These are phyloP conservation scores for Acanthosepion esculentum DNA, from an alignment of 2,888 invertebrate species.

Conservation along the genomic window DNA sequence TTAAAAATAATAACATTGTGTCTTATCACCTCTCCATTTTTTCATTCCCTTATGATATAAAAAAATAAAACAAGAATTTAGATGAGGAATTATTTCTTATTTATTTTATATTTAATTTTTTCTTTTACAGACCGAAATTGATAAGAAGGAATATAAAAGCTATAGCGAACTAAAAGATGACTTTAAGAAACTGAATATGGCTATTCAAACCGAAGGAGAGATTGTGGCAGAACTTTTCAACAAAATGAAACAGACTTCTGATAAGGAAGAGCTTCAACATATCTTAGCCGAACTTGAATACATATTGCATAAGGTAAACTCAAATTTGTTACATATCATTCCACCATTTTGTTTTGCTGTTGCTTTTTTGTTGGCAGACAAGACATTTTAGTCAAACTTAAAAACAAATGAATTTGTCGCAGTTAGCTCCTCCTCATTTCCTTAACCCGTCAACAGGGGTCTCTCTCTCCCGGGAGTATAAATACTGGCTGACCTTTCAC, in stretches of 20 bases:
- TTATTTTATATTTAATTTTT: slow-evolving; percentile 37
- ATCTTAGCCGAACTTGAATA: slow-evolving; percentile 82
- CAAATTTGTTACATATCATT: neutral
- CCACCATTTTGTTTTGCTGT: no score
- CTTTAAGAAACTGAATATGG: slow-evolving; percentile 80
- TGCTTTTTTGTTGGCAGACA: no score
- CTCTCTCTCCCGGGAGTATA: no score
- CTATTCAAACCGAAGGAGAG: slow-evolving; percentile 82
- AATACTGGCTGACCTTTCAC: no score
- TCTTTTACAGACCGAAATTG: neutral
- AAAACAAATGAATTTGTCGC: no score
- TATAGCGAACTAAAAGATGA: slow-evolving; percentile 81
- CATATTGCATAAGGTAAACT: slow-evolving; percentile 81
- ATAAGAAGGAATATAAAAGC: neutral
- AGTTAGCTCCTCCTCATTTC: no score
- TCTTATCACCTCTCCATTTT: neutral
- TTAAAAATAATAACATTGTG: no score
- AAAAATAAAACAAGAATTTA: neutral
- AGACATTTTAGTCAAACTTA: no score
- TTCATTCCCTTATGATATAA: neutral
- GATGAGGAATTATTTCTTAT: no score
- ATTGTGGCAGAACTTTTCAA: slow-evolving; percentile 79
- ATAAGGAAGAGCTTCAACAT: slow-evolving; percentile 75
- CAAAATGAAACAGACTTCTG: slow-evolving; percentile 75
- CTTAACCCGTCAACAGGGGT: no score